A percentile compares a stretch with the other conserved stretches of the same genome.
Evolutionary conservation across 2,888 invertebrate species (phyloP).

Genomic region (Physocephala rufipes): DNA sequence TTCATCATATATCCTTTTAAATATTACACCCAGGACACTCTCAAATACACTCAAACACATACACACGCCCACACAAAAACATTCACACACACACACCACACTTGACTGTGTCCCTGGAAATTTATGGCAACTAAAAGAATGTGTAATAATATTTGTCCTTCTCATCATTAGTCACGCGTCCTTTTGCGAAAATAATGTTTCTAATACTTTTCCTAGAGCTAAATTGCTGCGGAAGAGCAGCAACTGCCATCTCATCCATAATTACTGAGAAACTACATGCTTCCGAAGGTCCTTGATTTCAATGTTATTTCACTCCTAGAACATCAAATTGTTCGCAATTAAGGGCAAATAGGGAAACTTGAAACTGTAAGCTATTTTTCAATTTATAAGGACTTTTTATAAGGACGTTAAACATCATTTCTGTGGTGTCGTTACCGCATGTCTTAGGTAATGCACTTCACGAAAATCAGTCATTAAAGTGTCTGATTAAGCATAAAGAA

Average conservation of each 20-base stretch:
- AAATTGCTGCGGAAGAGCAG: not conserved
- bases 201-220: constrained; percentile 1
- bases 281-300: constrained; percentile 12
- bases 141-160: too few species aligned
- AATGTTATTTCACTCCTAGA: not conserved
- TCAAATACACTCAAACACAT: too few species aligned
- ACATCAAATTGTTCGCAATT: not conserved
- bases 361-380: not conserved
- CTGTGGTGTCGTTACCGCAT: not conserved
- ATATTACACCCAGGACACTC: too few species aligned
- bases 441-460: not conserved
- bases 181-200: constrained; percentile 3
- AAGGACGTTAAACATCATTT: constrained; percentile 38
- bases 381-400: constrained; percentile 22
- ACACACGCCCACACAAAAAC: too few species aligned
- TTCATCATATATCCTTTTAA: too few species aligned
- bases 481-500: not conserved
- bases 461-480: constrained; percentile 16
- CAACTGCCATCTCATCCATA: too few species aligned
- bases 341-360: not conserved
- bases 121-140: too few species aligned
- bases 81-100: too few species aligned
- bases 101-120: too few species aligned
- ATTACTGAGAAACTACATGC: too few species aligned
- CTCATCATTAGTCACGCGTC: constrained; percentile 10